Evolutionary conservation across 92 coral and sea anemone genomes (phyloP).

Genomic region (Zoanthus sociatus): DNA sequence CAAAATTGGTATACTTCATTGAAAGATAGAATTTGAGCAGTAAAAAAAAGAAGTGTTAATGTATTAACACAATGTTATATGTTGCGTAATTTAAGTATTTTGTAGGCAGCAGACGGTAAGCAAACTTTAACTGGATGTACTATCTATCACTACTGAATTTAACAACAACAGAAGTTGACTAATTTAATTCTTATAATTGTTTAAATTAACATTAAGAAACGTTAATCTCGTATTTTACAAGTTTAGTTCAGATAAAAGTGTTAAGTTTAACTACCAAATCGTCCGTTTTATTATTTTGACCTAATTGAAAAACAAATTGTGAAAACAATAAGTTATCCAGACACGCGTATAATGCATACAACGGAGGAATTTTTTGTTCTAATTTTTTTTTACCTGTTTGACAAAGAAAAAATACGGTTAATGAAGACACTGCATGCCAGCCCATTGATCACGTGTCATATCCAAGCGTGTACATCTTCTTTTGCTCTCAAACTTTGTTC

Average conservation of each 20-base stretch:
- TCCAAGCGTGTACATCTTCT: slow-evolving; percentile 10
- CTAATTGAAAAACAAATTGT: background rate
- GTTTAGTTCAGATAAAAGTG: background rate
- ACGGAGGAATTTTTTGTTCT: background rate
- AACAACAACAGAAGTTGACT: too few species aligned
- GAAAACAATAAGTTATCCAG: background rate
- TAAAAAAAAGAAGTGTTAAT: too few species aligned
- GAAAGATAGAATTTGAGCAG: too few species aligned
- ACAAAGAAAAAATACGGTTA: background rate
- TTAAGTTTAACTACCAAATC: background rate
- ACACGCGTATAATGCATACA: background rate
- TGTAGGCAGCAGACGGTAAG: too few species aligned
- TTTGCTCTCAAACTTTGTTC: background rate
- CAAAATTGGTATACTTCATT: too few species aligned
- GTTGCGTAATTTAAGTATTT: too few species aligned
- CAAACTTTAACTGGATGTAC: too few species aligned
- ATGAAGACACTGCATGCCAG: slow-evolving; percentile 24
- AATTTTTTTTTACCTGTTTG: slow-evolving; percentile 18
- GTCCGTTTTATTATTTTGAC: background rate
- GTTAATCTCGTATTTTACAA: background rate
- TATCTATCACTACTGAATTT: too few species aligned
- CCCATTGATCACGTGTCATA: slow-evolving; percentile 39
- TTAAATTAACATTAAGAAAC: background rate
- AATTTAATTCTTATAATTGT: too few species aligned
- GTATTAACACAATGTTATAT: too few species aligned